Evolutionary conservation across 2,888 invertebrate species (phyloP).

Genomic region (Agonopterix heracliana): DNA sequence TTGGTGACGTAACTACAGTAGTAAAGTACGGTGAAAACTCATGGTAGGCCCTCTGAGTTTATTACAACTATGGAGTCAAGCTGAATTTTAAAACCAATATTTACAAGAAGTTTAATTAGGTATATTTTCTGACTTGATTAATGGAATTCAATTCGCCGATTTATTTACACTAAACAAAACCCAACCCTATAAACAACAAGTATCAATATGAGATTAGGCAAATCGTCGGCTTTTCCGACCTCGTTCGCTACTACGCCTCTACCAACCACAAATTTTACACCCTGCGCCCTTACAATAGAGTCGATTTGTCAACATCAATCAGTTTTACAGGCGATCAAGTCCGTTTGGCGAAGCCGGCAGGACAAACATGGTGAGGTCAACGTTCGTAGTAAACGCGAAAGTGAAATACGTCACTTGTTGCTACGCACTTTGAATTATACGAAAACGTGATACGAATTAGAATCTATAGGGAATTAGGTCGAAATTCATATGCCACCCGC

Average conservation of each 20-base stretch:
- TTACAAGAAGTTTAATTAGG: too few species aligned
- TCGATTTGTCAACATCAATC: conserved; percentile 6
- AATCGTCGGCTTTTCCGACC: conserved; percentile 18
- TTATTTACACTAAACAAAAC: not conserved
- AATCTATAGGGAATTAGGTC: conserved; percentile 24
- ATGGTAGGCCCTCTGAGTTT: too few species aligned
- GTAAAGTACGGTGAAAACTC: too few species aligned
- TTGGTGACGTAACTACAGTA: too few species aligned
- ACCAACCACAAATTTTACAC: conserved; percentile 6
- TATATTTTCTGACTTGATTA: too few species aligned
- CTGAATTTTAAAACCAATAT: too few species aligned
- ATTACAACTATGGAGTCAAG: too few species aligned
- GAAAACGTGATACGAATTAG: conserved; percentile 37
- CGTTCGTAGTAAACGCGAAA: conserved; percentile 47
- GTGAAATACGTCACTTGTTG: conserved; percentile 64
- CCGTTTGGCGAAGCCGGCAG: conserved; percentile 25
- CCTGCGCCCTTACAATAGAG: conserved; percentile 10
- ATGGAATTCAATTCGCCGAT: too few species aligned
- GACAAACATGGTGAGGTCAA: conserved; percentile 37
- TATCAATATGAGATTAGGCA: conserved; percentile 33
- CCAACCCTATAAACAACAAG: conserved; percentile 19
- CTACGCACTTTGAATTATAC: conserved; percentile 35
- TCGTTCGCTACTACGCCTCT: not conserved
- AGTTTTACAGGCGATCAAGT: conserved; percentile 27
- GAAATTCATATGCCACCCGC: conserved; percentile 26